Percentiles rank a stretch among this genome's conserved stretches.
phyloP scores from a whole-genome alignment of 2,113 vertebrate species.

The Tretioscincus oriximinensis region DNA sequence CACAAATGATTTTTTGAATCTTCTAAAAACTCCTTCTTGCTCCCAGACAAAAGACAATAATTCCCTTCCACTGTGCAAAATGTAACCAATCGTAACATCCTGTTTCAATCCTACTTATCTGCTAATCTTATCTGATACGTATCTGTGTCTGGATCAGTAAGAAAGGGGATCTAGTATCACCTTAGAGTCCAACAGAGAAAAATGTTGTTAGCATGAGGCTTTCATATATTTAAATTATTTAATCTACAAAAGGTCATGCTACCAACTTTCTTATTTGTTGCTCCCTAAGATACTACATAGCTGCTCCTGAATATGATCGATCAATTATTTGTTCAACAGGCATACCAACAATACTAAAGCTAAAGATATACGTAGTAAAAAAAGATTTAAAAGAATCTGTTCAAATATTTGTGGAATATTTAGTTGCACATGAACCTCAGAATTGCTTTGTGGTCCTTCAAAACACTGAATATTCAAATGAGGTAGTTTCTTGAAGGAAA shows the following conservation, averaged over 20 bases:
- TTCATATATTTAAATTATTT: too few species aligned
- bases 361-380: background rate
- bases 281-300: too few species aligned
- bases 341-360: background rate
- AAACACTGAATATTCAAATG: background rate
- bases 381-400: background rate
- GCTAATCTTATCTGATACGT: too few species aligned
- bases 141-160: too few species aligned
- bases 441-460: background rate
- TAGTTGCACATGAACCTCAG: background rate
- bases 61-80: background rate
- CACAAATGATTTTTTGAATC: background rate
- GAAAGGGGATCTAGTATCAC: too few species aligned
- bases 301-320: background rate
- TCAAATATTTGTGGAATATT: background rate
- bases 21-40: background rate
- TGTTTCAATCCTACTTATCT: background rate
- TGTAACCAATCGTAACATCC: background rate
- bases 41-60: background rate
- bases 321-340: background rate
- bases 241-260: too few species aligned
- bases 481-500: background rate
- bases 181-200: too few species aligned
- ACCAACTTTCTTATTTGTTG: too few species aligned
- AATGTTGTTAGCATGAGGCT: too few species aligned